Percentiles rank a stretch among this genome's conserved stretches.
phyloP scores from a whole-genome alignment of 2,888 invertebrate genomes.

The Melinaea marsaeus region DNA sequence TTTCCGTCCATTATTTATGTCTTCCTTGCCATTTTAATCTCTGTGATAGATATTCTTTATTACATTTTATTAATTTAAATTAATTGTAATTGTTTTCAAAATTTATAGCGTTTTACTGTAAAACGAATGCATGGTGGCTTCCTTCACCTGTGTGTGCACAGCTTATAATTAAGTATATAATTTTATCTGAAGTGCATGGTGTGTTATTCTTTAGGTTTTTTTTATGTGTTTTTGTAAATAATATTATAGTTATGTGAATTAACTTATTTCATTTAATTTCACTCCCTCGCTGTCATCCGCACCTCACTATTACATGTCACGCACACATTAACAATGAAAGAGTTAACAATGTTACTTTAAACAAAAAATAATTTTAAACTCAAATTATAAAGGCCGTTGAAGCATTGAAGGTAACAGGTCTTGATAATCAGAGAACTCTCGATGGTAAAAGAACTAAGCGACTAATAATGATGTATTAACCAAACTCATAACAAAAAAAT shows the following conservation, averaged over 20 bases:
- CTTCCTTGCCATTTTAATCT: slow-evolving; percentile 52
- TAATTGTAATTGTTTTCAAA: slow-evolving; percentile 18
- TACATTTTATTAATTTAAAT: slow-evolving; percentile 32
- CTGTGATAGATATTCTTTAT: slow-evolving; percentile 56
- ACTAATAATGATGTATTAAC: slow-evolving; percentile 12
- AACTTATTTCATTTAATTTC: slow-evolving; percentile 72
- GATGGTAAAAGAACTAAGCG: neutral
- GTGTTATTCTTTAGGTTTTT: slow-evolving; percentile 65
- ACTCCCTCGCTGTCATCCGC: slow-evolving; percentile 61
- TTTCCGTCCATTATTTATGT: slow-evolving; percentile 57
- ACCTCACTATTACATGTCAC: slow-evolving; percentile 49
- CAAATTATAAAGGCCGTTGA: too few species aligned
- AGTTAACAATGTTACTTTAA: too few species aligned
- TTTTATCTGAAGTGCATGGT: slow-evolving; percentile 76
- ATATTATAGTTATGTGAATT: slow-evolving; percentile 73
- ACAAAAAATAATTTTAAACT: too few species aligned
- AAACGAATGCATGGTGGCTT: slow-evolving; percentile 34
- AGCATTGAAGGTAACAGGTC: slow-evolving; percentile 6
- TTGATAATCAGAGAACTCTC: neutral
- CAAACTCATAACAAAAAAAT: neutral
- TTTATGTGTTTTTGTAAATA: slow-evolving; percentile 69
- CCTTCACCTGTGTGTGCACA: slow-evolving; percentile 65
- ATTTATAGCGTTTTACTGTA: slow-evolving; percentile 23
- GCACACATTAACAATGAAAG: slow-evolving; percentile 34
- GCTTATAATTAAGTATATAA: slow-evolving; percentile 63